Evolutionary conservation across 2,888 invertebrate genomes (phyloP), one percentile per base, ranked within the genome.

Genomic region (Acrobasis suavella): DNA sequence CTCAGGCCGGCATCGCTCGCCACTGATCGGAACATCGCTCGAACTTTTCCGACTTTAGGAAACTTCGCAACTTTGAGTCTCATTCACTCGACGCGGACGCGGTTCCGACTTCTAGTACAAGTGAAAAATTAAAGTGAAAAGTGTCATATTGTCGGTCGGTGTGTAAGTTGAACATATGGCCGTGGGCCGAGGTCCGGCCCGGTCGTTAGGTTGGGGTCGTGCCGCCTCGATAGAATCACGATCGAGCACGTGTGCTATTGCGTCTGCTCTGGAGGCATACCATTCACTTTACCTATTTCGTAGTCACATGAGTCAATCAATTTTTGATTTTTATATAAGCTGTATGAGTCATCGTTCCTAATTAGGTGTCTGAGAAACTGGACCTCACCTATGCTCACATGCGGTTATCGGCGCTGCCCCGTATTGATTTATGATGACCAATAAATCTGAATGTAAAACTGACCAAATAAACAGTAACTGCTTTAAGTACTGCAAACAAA

Each of bases 151-250:
- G 78, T 76, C 73, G 76, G 75, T 81, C 75, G 76, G 80, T 85
- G 88, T 84, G 89, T 89, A 86, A 88, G 86, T 89, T 78, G 72
- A 81, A 84, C 90, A 89, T 91, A 86, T 89, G 91, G 89, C 85
- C 86, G 76, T 86, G 87, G 84, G 80, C 82, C 75, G 80, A 81
- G 81, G 85, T 83, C 84, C 82, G 82, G 62, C 50, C 49, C 37
- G 55, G 81, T 78, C 77, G 79, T 75, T 77, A 82, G 70, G 69
- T 72, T 63, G 75, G 75, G 76, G 77, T 85, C 83, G 85, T 82
- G 82, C 78, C 70, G 71, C 69, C 79, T 82, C 80, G 84, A 87
- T 87, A 89, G 88, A 85, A 86, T 84, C 87, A 86, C 83, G 86
- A 81, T 75, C 77, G 76, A 85, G 81, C 91, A 89, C 90, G 89